A percentile compares a stretch with the other conserved stretches of the same genome.
phyloP scores from a whole-genome alignment of 2,888 invertebrate genomes.

The Dusona sp. region DNA sequence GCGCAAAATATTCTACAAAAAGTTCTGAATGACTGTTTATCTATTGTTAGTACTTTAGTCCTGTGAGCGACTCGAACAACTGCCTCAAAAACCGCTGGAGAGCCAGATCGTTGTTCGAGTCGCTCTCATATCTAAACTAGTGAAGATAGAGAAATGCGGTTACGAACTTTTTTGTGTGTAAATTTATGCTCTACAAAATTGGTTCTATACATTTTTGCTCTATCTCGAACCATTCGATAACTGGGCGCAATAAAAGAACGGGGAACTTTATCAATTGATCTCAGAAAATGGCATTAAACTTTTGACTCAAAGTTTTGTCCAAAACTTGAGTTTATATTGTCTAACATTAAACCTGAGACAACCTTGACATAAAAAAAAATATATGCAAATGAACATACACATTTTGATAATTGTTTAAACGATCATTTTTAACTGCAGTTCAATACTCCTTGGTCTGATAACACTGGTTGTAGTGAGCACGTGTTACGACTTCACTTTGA shows the following conservation, averaged over 20 bases:
- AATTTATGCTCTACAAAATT: not conserved
- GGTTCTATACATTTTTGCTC: not conserved
- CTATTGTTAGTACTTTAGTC: not conserved
- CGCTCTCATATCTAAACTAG: not conserved
- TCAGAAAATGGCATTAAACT: not conserved
- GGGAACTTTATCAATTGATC: not conserved
- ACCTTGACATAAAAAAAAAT: not conserved
- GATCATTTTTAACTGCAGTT: conserved; percentile 60
- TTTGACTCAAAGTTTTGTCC: not conserved
- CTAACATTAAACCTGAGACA: not conserved
- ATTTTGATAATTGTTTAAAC: not conserved
- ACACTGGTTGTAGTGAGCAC: conserved; percentile 68
- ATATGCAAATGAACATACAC: not conserved
- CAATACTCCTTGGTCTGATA: conserved; percentile 61
- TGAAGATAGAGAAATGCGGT: not conserved
- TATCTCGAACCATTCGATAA: not conserved
- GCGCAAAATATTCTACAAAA: not conserved
- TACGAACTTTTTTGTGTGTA: not conserved
- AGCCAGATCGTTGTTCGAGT: not conserved
- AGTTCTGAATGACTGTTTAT: not conserved
- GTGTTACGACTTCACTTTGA: conserved; percentile 67
- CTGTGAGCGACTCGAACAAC: not conserved
- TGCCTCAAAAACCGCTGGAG: not conserved
- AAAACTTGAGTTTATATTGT: not conserved
- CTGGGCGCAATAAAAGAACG: not conserved